A percentile compares a stretch with the other conserved stretches of the same genome.
These are phyloP conservation scores for Astyanax mexicanus DNA, from an alignment of 2,797 vertebrate species.

Conservation along the genomic window DNA sequence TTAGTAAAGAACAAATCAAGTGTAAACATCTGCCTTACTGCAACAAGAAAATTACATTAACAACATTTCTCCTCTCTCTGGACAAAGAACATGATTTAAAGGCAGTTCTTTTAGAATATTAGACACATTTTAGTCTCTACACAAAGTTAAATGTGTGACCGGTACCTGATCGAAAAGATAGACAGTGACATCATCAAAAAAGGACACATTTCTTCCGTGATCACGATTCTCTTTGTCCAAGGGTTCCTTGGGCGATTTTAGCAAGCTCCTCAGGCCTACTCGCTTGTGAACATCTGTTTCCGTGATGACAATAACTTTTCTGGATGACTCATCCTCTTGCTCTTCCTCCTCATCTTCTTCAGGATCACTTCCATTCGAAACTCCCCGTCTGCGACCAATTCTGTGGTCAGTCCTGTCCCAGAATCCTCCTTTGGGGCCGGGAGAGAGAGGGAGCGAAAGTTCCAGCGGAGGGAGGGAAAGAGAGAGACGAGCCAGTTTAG, in stretches of 20 bases:
- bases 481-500: slow-evolving; percentile 90
- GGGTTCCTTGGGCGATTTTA: slow-evolving; percentile 90
- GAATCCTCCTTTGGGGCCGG: slow-evolving; percentile 83
- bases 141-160: neutral
- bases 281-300: slow-evolving; percentile 89
- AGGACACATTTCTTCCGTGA: slow-evolving; percentile 91
- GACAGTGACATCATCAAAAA: slow-evolving; percentile 96
- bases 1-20: neutral
- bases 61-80: too few relatives aligned
- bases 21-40: slow-evolving; percentile 73
- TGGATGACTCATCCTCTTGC: slow-evolving; percentile 80
- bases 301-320: slow-evolving; percentile 88
- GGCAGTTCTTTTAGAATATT: neutral
- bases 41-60: slow-evolving; percentile 69
- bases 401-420: slow-evolving; percentile 82
- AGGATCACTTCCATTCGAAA: slow-evolving; percentile 75
- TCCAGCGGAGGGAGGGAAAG: slow-evolving; percentile 90
- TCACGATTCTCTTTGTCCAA: slow-evolving; percentile 84
- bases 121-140: too few relatives aligned
- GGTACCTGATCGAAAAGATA: slow-evolving; percentile 96
- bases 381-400: slow-evolving; percentile 78
- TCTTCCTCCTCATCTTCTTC: slow-evolving; percentile 81
- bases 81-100: too few relatives aligned
- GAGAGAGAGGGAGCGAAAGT: slow-evolving; percentile 84
- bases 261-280: slow-evolving; percentile 87